Evolutionary conservation across 2,113 vertebrate genomes (phyloP).

Genomic region (Callopanchax toddi): DNA sequence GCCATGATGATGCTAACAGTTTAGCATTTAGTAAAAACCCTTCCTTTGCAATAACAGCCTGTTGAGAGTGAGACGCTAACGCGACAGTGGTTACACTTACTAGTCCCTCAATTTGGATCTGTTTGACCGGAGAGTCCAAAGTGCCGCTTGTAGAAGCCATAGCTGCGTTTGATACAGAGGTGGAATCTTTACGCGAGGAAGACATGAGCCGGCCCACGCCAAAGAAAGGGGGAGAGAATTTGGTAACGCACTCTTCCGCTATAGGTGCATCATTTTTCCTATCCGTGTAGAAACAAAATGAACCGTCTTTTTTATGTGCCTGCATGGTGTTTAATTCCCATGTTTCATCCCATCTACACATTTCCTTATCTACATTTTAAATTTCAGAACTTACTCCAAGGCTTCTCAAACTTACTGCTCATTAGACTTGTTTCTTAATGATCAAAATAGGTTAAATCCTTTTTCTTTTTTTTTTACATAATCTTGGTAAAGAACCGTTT

Average conservation of each 20-base stretch:
- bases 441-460: too few species aligned
- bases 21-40: conserved; percentile 6
- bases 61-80: background rate
- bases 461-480: too few species aligned
- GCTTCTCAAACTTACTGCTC: too few species aligned
- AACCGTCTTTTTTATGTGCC: too few species aligned
- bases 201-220: conserved; percentile 59
- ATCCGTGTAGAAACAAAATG: conserved; percentile 64
- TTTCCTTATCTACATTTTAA: background rate
- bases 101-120: conserved; percentile 78
- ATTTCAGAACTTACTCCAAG: too few species aligned
- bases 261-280: background rate
- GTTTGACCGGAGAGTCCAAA: conserved; percentile 76
- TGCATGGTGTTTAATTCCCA: too few species aligned
- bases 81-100: conserved; percentile 44
- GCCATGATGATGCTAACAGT: conserved; percentile 57
- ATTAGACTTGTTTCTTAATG: too few species aligned
- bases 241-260: conserved; percentile 64
- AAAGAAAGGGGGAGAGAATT: conserved; percentile 31
- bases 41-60: background rate
- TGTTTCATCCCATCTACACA: background rate
- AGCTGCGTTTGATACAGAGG: background rate
- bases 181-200: conserved; percentile 56
- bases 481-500: too few species aligned
- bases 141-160: conserved; percentile 55